phyloP scores from a whole-genome alignment of 2,113 vertebrate genomes.

The Neodon shergylaensis region DNA sequence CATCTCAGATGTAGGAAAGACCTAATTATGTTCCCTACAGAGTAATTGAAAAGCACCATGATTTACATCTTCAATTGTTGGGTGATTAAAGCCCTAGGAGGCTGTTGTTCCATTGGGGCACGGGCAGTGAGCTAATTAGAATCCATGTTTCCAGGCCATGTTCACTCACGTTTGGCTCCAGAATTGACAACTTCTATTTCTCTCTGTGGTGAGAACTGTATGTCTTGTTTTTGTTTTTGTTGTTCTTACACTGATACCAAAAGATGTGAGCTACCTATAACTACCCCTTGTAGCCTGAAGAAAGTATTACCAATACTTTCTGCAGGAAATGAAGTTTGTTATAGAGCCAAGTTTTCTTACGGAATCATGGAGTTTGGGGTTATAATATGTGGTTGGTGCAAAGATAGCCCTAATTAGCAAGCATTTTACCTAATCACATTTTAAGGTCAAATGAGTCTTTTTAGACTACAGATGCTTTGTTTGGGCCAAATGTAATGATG shows the following conservation, averaged over 20 bases:
- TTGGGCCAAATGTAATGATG: background rate
- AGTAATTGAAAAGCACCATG: background rate
- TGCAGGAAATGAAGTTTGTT: conserved; percentile 8
- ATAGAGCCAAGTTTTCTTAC: background rate
- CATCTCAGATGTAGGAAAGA: too few relatives aligned
- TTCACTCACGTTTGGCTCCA: background rate
- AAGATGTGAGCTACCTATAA: background rate
- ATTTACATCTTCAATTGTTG: background rate
- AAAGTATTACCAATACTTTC: conserved; percentile 29
- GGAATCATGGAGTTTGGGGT: background rate
- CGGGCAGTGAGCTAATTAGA: background rate
- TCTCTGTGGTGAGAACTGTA: background rate
- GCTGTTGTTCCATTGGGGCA: background rate
- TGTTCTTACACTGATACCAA: background rate
- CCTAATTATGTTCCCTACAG: background rate
- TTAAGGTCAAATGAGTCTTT: background rate
- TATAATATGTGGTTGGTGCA: background rate
- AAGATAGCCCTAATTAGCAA: background rate
- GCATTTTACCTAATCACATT: conserved; percentile 28
- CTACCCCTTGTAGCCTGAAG: conserved; percentile 42
- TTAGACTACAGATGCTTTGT: background rate
- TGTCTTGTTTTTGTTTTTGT: background rate
- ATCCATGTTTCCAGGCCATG: too few relatives aligned
- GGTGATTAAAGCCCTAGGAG: background rate
- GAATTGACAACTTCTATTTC: background rate